Percentiles rank a stretch among this genome's conserved stretches.
Evolutionary conservation across 2,797 vertebrate species (phyloP).

Genomic region (Malacoctenus gilli): DNA sequence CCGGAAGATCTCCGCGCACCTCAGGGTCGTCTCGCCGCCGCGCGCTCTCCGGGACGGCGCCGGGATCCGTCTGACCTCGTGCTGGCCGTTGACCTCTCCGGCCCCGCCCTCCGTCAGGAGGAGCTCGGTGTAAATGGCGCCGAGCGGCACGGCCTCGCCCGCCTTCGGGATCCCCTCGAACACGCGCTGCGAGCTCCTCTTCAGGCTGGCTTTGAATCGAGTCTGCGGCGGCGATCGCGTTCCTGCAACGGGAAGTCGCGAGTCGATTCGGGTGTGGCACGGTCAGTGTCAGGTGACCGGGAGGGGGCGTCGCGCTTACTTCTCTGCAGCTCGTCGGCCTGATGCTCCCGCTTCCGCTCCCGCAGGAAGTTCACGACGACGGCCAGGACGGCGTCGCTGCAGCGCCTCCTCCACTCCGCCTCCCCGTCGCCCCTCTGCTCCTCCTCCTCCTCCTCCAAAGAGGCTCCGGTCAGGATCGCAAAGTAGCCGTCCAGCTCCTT

Average conservation of each 20-base stretch:
- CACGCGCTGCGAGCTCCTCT: neutral
- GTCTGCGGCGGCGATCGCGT: neutral
- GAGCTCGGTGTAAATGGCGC: neutral
- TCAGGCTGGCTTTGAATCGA: conserved; percentile 1
- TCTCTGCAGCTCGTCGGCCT: neutral
- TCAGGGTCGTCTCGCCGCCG: neutral
- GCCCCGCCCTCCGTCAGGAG: neutral
- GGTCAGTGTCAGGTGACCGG: too few species aligned
- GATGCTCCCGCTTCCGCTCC: neutral
- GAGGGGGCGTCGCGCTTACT: neutral
- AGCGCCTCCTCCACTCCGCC: too few species aligned
- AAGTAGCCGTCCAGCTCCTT: too few species aligned
- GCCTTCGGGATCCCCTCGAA: neutral
- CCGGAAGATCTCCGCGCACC: neutral
- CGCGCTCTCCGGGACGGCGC: neutral
- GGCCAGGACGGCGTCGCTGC: too few species aligned
- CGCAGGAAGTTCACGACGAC: neutral
- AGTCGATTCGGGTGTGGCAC: too few species aligned
- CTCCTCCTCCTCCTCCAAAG: neutral
- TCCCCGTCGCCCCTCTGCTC: too few species aligned
- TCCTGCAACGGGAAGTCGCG: neutral
- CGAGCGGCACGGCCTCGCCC: neutral
- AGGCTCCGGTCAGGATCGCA: too few species aligned
- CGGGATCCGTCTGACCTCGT: conserved; percentile 10
- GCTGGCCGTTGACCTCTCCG: conserved; percentile 3